Evolutionary conservation across 2,113 vertebrate species (phyloP).

Genomic region (Anoura caudifer): DNA sequence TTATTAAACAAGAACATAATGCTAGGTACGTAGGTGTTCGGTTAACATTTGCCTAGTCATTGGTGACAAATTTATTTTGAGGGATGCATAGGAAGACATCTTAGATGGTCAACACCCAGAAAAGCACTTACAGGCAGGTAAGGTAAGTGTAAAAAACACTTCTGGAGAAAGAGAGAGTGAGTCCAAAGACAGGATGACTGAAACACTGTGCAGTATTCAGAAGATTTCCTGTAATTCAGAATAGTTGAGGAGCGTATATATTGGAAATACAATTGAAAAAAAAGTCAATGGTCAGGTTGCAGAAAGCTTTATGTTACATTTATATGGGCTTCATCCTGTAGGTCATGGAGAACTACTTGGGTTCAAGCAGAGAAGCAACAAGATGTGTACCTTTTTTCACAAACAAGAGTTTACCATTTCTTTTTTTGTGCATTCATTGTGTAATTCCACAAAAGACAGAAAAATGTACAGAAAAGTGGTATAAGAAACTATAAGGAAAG

Average conservation of each 20-base stretch:
- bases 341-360: neutral
- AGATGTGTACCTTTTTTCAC: neutral
- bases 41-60: neutral
- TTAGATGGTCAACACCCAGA: neutral
- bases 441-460: neutral
- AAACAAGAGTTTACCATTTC: neutral
- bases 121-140: neutral
- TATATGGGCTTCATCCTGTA: neutral
- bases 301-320: neutral
- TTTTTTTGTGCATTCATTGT: neutral
- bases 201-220: neutral
- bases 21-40: neutral
- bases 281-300: neutral
- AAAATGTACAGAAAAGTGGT: neutral
- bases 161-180: neutral
- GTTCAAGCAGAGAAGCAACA: neutral
- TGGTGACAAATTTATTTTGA: neutral
- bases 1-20: neutral
- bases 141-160: neutral
- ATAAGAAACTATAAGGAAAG: neutral
- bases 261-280: slow-evolving; percentile 6
- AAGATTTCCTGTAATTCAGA: neutral
- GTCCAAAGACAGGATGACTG: neutral
- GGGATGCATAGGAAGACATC: neutral
- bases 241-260: neutral